These are phyloP conservation scores for Autographa pulchrina DNA, from an alignment of 2,888 invertebrate genomes.

Conservation along the genomic window DNA sequence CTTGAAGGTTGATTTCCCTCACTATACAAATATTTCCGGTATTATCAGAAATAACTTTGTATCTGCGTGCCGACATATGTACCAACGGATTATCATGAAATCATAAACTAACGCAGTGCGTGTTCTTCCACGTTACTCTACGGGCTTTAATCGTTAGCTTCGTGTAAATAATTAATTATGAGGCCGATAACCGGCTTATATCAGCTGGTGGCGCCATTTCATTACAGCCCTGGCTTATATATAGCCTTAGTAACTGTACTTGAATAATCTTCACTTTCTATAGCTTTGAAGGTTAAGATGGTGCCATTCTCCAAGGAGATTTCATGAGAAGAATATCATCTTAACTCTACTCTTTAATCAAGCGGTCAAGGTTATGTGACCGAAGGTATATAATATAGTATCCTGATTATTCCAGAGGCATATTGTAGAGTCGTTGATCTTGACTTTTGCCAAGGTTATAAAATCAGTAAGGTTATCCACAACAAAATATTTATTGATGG, in stretches of 20 bases:
- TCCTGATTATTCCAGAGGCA: too few species aligned
- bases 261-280: background rate
- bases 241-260: background rate
- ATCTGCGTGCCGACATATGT: background rate
- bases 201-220: conserved; percentile 13
- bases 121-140: conserved; percentile 1
- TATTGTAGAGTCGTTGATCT: too few species aligned
- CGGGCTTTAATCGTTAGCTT: background rate
- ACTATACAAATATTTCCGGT: background rate
- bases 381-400: too few species aligned
- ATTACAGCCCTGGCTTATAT: background rate
- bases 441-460: too few species aligned
- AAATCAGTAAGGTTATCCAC: conserved; percentile 40
- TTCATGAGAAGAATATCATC: too few species aligned
- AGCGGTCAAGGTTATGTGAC: too few species aligned
- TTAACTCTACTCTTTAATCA: too few species aligned
- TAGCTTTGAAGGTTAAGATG: background rate
- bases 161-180: conserved; percentile 6
- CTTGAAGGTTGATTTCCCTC: background rate
- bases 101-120: background rate
- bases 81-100: background rate
- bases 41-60: background rate
- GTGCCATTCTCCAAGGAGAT: too few species aligned
- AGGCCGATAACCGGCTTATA: conserved; percentile 4
- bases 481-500: conserved; percentile 24